A percentile compares a stretch with the other conserved stretches of the same genome.
Conservation (phyloP, 2,888 invertebrate genomes). For the Argyresthia goedartella region DNA sequence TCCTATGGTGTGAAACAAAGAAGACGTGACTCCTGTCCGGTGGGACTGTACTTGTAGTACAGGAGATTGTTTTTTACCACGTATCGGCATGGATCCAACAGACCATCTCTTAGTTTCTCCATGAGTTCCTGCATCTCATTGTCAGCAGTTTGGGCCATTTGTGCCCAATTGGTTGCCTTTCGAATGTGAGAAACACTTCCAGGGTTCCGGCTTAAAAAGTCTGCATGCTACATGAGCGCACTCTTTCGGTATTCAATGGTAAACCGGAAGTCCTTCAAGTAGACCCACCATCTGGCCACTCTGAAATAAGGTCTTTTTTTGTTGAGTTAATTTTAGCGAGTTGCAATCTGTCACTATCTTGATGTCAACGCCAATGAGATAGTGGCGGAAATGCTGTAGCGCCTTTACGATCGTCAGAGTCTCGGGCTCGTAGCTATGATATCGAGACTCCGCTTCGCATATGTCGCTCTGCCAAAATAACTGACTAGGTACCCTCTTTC, state of each 20-base stretch:
- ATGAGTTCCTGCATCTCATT: no score
- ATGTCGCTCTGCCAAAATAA: not conserved
- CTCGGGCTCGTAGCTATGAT: conserved; percentile 19
- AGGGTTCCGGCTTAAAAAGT: no score
- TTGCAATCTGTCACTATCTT: conserved; percentile 25
- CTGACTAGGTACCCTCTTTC: conserved; percentile 1
- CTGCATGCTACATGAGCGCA: no score
- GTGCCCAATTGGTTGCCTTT: not conserved
- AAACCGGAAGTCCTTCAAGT: conserved; percentile 18
- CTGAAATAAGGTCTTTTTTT: conserved; percentile 22
- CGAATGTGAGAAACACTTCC: conserved; percentile 7
- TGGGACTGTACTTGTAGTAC: no score
- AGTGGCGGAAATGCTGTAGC: conserved; percentile 9
- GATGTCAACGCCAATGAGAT: no score
- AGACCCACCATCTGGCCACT: conserved; percentile 25
- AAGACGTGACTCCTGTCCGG: no score
- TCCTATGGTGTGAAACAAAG: no score
- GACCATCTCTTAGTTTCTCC: no score
- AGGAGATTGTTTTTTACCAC: no score
- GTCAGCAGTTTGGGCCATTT: conserved; percentile 1
- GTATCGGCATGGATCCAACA: no score
- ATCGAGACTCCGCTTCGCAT: not conserved
- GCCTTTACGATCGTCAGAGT: conserved; percentile 9
- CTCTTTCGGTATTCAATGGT: conserved; percentile 13
- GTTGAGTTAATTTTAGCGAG: conserved; percentile 19